phyloP scores from a whole-genome alignment of 2,113 vertebrate genomes.

The Chauna torquata region DNA sequence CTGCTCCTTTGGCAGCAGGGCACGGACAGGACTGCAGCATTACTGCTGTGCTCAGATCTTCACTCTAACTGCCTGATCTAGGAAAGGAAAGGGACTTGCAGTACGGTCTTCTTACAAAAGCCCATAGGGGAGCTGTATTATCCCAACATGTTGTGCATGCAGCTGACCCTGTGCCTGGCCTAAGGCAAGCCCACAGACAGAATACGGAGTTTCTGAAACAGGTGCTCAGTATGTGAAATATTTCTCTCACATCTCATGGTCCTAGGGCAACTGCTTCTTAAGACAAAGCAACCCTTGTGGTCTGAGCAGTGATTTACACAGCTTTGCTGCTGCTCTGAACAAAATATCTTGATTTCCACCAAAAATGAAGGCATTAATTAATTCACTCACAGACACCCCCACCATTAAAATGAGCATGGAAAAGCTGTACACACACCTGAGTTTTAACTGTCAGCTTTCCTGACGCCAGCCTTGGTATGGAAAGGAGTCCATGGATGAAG shows the following conservation, averaged over 20 bases:
- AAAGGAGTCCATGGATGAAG: neutral
- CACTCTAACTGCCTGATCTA: neutral
- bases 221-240: no score
- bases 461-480: neutral
- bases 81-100: neutral
- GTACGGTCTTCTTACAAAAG: neutral
- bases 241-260: neutral
- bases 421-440: neutral
- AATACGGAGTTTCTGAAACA: neutral
- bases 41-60: neutral
- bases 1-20: neutral
- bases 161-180: neutral
- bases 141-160: neutral
- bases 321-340: neutral
- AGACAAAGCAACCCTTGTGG: neutral
- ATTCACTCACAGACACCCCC: neutral
- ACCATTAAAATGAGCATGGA: neutral
- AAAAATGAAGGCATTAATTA: neutral
- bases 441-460: neutral
- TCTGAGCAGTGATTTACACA: neutral
- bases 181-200: neutral
- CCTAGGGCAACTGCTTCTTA: neutral
- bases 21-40: neutral
- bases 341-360: neutral
- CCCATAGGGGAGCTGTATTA: neutral